Evolutionary conservation across 1,140 invertebrate genomes (phyloP).

Genomic region (Listronotus oregonensis): DNA sequence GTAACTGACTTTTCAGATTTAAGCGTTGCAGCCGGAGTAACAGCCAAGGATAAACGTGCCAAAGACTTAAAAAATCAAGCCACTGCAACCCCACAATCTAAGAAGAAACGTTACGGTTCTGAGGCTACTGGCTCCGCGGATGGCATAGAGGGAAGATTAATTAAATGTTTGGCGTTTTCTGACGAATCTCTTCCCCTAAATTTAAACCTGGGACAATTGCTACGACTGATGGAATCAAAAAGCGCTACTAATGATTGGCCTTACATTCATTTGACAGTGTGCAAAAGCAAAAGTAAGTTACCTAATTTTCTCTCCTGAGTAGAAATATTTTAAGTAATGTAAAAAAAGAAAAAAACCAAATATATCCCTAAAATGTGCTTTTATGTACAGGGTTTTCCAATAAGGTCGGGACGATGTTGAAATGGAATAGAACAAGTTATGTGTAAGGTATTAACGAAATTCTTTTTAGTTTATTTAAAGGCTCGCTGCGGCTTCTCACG

Average conservation of each 20-base stretch:
- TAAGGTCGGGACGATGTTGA: too few species aligned
- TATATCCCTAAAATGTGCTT: too few species aligned
- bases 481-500: too few species aligned
- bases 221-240: constrained; percentile 50
- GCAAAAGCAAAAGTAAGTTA: constrained; percentile 50
- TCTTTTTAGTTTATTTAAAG: too few species aligned
- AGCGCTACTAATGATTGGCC: constrained; percentile 49
- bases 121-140: constrained; percentile 25
- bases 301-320: neutral
- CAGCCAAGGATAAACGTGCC: constrained; percentile 80
- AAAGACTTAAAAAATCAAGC: constrained; percentile 72
- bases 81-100: constrained; percentile 46
- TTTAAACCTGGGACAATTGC: constrained; percentile 51
- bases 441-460: too few species aligned
- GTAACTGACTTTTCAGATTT: constrained; percentile 64
- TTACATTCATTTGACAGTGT: constrained; percentile 51
- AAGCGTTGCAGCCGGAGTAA: constrained; percentile 78
- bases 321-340: too few species aligned
- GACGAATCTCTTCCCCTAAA: constrained; percentile 50
- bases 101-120: constrained; percentile 52
- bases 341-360: too few species aligned
- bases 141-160: constrained; percentile 46
- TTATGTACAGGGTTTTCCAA: too few species aligned
- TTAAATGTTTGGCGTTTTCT: constrained; percentile 48
- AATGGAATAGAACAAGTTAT: too few species aligned